Conservation (phyloP, 2,113 vertebrate genomes). For the Psephotus haematonotus region DNA sequence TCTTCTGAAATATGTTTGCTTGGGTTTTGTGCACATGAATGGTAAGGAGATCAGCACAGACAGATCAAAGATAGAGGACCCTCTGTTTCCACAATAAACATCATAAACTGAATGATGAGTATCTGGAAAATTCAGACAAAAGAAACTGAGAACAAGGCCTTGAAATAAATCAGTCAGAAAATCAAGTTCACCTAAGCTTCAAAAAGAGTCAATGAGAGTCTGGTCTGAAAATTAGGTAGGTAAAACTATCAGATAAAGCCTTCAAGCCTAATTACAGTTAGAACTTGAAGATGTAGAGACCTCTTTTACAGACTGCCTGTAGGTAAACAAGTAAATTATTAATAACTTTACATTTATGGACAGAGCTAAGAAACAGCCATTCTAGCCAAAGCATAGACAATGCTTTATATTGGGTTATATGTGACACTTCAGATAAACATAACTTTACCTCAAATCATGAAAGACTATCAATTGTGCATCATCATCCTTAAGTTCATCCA, state of each 20-base stretch:
- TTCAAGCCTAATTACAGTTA: background rate
- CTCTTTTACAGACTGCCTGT: background rate
- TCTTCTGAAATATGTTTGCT: background rate
- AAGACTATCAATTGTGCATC: background rate
- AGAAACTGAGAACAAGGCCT: background rate
- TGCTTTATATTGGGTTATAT: background rate
- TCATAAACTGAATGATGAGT: background rate
- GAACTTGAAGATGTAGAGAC: background rate
- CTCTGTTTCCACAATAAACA: background rate
- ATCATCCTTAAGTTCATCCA: background rate
- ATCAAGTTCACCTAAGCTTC: background rate
- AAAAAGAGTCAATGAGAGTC: background rate
- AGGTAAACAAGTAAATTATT: background rate
- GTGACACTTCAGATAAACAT: background rate
- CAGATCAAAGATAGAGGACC: background rate
- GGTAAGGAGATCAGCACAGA: background rate
- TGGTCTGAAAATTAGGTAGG: background rate
- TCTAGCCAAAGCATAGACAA: background rate
- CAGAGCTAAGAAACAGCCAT: background rate
- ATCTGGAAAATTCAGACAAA: background rate
- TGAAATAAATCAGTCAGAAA: background rate
- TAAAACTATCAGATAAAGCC: background rate
- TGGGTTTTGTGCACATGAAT: background rate
- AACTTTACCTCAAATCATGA: background rate
- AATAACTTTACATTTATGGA: background rate